phyloP scores from a whole-genome alignment of 2,888 invertebrate genomes.

The Cephus spinipes region DNA sequence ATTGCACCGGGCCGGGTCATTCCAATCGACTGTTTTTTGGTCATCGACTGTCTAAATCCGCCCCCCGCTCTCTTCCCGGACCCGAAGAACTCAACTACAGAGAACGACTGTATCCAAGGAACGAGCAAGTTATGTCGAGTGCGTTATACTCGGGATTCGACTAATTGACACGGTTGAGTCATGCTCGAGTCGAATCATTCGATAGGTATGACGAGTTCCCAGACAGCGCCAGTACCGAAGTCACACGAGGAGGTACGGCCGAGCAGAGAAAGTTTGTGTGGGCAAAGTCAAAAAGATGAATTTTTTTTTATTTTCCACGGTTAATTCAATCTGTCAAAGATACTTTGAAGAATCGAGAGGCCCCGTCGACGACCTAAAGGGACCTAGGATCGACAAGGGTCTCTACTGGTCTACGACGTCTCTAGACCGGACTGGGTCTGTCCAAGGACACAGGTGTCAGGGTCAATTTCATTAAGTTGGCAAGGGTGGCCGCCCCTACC shows the following conservation, averaged over 20 bases:
- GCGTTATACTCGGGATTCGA: not conserved
- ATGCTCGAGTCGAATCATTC: not conserved
- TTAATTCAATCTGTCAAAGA: not conserved
- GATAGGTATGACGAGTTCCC: not conserved
- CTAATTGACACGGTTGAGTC: not conserved
- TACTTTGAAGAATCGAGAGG: not conserved
- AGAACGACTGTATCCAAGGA: no score
- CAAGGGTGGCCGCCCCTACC: not conserved
- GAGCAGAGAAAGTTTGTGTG: not conserved
- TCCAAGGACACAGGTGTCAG: not conserved
- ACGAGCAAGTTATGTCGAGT: not conserved
- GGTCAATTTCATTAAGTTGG: not conserved
- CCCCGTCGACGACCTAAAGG: no score
- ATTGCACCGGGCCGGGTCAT: rapidly evolving
- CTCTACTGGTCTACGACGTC: not conserved
- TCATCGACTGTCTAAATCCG: not conserved
- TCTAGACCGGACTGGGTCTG: not conserved
- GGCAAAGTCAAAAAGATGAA: not conserved
- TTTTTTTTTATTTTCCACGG: not conserved
- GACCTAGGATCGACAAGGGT: not conserved
- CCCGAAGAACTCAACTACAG: no score
- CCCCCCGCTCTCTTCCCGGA: no score
- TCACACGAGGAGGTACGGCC: not conserved
- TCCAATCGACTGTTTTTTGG: no score
- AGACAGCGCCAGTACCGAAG: not conserved